Evolutionary conservation across 2,888 invertebrate species (phyloP), one percentile per base, ranked within the genome.

Genomic region (Mesoligia furuncula): DNA sequence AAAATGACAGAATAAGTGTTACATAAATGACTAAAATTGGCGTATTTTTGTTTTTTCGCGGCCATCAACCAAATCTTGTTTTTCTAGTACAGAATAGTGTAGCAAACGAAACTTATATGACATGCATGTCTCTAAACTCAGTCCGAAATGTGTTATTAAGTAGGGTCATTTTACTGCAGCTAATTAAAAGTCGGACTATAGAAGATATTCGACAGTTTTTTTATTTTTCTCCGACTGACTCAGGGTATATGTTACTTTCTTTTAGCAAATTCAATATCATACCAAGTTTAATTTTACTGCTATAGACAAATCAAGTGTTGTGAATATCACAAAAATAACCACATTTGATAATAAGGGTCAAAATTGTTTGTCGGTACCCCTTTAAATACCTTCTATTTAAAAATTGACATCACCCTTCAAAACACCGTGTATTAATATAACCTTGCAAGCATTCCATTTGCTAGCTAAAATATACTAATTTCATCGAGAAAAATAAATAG

Each of bases 401-500:
- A 31, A 9, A 82, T 42, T 62, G 42, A 68, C 57, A 82, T 72
- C 48, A n/a, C 27, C 51, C 59, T n/a, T 27, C 9, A 51, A 67
- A 62, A 62, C 62, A 51, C 42, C 70, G 31, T 77, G 66, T 66
- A 67, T 83, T 59, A 61, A 65, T 75, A 79, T 67, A 81, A 83
- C 66, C 65, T 77, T 80, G 84, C 86, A 84, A 87, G 86, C 86
- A 88, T 83, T 80, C 39, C 20, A 79, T 80, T 86, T 74, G 83
- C 83, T 81, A 83, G 84, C 83, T 76, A 77, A 80, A 75, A 85
- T 72, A 87, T 69, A 68, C 80, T 82, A 74, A 80, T 79, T 84
- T 81, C 64, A 84, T 79, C 67, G 73, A 78, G 68, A 87, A 84
- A 80, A 85, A 88, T 85, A 89, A 88, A 88, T 85, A 36, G 6